Base-by-base conservation (phyloP, 2,113 vertebrate species). In the Hucho hucho region DNA sequence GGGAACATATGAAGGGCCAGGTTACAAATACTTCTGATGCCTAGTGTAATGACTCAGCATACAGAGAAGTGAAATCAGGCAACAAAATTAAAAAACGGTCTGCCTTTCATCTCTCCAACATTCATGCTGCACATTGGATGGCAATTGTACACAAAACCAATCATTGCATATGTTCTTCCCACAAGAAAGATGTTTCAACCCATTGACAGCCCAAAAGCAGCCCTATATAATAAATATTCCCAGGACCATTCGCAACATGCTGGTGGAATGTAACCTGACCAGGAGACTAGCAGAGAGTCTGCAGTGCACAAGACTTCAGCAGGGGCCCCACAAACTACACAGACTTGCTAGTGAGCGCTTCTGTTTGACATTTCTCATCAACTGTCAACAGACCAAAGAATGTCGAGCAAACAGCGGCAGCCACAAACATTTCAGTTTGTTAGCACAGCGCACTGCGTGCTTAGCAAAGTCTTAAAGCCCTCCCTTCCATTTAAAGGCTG, bases 381-480 rank as follows among this genome's bases (percentile, higher is more conserved):
- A 83, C 83, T 85, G 87, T 87, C 88, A 89, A 83, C 70, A 91
- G 82, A 70, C 84, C 76, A 69, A 32, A 78, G 89, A 88, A 78
- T 76, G 69, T 74, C 76, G 72, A 89, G 90, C 83, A 92, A 93
- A 93, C 88, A 89, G 6, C 70, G 73, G 79, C 69, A 56, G 78
- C 86, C 81, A 66, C 86, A 69, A 89, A 89, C 92, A 88, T 83
- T 81, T 85, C 87, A 81, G 81, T 80, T 87, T 92, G 91, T 91
- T 92, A 91, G 91, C 87, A 78, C 76, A 90, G 87, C 69, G 90
- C 93, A 90, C 77, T 77, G 81, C 78, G 77, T 84, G 86, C 88
- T 84, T 71, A 78, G 90, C 74, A 0, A 75, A 11, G 84, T 78
- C 92, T 89, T 84, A 72, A 82, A 89, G 79, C 82, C 37, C 86